A percentile compares a stretch with the other conserved stretches of the same genome.
These are phyloP conservation scores for Zaprionus kolodkinae DNA, from an alignment of 1,140 invertebrate species.

Conservation along the genomic window DNA sequence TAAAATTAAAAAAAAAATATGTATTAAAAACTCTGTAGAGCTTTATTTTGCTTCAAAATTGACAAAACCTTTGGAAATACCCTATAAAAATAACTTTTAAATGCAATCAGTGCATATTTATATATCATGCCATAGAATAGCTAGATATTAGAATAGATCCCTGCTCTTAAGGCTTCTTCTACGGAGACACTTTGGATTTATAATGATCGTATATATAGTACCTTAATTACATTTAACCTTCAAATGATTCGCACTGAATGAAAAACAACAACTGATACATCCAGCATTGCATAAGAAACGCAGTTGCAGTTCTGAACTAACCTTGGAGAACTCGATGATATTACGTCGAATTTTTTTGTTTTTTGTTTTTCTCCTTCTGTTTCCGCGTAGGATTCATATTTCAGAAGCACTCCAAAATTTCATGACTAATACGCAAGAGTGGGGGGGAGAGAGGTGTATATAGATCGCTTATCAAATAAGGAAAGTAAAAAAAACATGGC, in stretches of 20 bases:
- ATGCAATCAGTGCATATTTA: no score
- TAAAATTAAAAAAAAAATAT: no score
- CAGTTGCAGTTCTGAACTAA: background rate
- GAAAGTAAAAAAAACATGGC: background rate
- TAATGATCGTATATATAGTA: no score
- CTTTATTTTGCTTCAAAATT: no score
- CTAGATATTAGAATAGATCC: no score
- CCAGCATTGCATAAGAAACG: background rate
- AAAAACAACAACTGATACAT: background rate
- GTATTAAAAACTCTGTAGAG: no score
- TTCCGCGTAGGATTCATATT: background rate
- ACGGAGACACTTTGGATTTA: no score
- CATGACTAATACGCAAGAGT: background rate
- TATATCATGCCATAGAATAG: no score
- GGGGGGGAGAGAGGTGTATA: no score
- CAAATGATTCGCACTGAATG: background rate
- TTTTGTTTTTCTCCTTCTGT: background rate
- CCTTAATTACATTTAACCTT: background rate
- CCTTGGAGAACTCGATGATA: background rate
- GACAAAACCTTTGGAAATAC: no score
- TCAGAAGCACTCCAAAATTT: background rate
- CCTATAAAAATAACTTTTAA: no score
- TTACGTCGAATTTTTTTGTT: background rate
- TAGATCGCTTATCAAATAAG: background rate
- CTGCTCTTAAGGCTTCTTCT: no score